Conservation (phyloP, 92 coral and sea anemone species). For the Scolanthus callimorphus region DNA sequence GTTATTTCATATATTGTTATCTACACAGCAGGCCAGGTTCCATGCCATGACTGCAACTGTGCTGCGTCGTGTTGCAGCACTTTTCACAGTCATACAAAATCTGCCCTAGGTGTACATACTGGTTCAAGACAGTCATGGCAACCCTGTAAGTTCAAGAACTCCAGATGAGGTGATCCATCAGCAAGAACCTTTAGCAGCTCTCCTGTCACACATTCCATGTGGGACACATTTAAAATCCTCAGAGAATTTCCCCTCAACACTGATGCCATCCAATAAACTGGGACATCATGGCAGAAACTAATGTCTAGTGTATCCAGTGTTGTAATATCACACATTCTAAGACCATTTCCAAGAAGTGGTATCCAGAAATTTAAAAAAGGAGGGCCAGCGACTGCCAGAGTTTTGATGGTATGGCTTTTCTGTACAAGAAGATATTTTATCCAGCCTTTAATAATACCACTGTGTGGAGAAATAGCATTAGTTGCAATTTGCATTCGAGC, state of each 20-base stretch:
- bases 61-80: too few relatives aligned
- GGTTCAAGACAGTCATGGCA: slow-evolving; percentile 40
- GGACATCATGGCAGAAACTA: slow-evolving; percentile 31
- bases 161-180: slow-evolving; percentile 28
- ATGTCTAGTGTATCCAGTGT: slow-evolving; percentile 16
- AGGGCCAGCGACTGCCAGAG: slow-evolving; percentile 13
- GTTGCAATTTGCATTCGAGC: slow-evolving; percentile 8
- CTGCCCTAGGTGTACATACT: too few relatives aligned
- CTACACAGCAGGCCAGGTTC: too few relatives aligned
- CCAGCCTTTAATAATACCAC: slow-evolving; percentile 35
- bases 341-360: slow-evolving; percentile 34
- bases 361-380: slow-evolving; percentile 39
- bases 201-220: slow-evolving; percentile 36
- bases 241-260: slow-evolving; percentile 30
- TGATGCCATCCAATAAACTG: slow-evolving; percentile 29
- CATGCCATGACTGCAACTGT: too few relatives aligned
- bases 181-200: slow-evolving; percentile 18
- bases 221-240: slow-evolving; percentile 21
- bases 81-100: too few relatives aligned
- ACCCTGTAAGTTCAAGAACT: slow-evolving; percentile 32
- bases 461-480: slow-evolving; percentile 18
- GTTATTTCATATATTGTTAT: too few relatives aligned
- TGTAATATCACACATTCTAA: slow-evolving; percentile 9
- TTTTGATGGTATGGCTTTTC: slow-evolving; percentile 3
- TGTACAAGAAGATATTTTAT: slow-evolving; percentile 1